These are phyloP conservation scores for Podiceps cristatus DNA, from an alignment of 2,113 vertebrate species.

Conservation along the genomic window DNA sequence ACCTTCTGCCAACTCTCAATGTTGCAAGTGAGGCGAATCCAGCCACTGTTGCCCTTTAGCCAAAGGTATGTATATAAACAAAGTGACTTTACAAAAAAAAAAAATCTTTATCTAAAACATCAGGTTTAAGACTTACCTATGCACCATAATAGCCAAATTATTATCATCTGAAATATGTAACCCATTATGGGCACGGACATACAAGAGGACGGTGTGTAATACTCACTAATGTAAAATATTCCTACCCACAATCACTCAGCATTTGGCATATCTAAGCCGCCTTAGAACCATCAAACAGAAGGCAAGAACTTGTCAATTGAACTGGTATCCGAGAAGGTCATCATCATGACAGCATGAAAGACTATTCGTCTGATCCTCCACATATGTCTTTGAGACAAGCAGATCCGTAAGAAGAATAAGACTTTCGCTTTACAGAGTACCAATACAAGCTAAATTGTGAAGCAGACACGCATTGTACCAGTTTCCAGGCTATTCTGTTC, in stretches of 20 bases:
- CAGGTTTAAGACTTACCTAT: neutral
- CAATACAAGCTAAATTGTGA: neutral
- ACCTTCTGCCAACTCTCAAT: neutral
- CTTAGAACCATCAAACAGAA: neutral
- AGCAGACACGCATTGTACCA: neutral
- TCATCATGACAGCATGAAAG: constrained; percentile 34
- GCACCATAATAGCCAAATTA: neutral
- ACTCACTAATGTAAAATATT: neutral
- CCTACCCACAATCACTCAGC: neutral
- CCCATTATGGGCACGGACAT: neutral
- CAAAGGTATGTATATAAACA: neutral
- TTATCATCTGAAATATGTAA: neutral
- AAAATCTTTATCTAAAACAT: neutral
- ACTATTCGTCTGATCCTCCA: neutral
- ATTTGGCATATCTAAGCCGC: neutral
- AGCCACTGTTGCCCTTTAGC: neutral
- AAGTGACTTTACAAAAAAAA: neutral
- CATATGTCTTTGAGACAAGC: constrained; percentile 26
- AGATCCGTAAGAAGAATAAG: neutral
- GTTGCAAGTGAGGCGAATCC: neutral
- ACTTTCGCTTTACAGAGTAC: neutral
- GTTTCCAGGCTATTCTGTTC: neutral
- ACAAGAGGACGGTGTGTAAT: neutral
- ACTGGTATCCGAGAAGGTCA: neutral
- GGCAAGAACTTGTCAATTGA: neutral